Evolutionary conservation across 2,888 invertebrate genomes (phyloP).

Genomic region (Maniola hyperantus): DNA sequence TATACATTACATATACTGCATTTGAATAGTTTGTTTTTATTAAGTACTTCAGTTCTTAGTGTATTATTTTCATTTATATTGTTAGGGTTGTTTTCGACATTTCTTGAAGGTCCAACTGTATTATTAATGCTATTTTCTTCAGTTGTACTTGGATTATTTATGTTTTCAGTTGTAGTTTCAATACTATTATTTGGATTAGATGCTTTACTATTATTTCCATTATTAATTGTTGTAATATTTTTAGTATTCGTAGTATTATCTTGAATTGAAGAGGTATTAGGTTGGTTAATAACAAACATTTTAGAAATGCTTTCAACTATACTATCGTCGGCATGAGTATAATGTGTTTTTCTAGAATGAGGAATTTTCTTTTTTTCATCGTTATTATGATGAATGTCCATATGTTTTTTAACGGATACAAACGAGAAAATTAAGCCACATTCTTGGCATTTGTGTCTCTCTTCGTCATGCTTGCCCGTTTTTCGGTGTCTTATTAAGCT

Average conservation of each 20-base stretch:
- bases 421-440: slow-evolving; percentile 29
- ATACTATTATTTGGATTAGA: background rate
- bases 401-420: slow-evolving; percentile 8
- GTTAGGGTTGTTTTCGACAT: background rate
- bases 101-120: background rate
- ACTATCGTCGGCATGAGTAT: background rate
- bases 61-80: background rate
- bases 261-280: background rate
- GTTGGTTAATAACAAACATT: background rate
- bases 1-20: slow-evolving; percentile 57
- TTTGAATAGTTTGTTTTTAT: slow-evolving; percentile 43
- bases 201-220: background rate
- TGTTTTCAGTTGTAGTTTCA: background rate
- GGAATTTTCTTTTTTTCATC: background rate
- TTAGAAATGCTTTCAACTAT: background rate
- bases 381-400: background rate
- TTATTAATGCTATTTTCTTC: background rate
- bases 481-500: slow-evolving; percentile 13
- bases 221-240: background rate
- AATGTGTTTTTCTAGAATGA: background rate
- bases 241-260: background rate
- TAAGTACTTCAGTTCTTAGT: background rate
- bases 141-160: background rate
- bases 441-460: slow-evolving; percentile 4
- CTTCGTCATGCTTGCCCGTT: slow-evolving; percentile 17